Conservation (phyloP, 2,113 vertebrate genomes). For the Mus pahari region DNA sequence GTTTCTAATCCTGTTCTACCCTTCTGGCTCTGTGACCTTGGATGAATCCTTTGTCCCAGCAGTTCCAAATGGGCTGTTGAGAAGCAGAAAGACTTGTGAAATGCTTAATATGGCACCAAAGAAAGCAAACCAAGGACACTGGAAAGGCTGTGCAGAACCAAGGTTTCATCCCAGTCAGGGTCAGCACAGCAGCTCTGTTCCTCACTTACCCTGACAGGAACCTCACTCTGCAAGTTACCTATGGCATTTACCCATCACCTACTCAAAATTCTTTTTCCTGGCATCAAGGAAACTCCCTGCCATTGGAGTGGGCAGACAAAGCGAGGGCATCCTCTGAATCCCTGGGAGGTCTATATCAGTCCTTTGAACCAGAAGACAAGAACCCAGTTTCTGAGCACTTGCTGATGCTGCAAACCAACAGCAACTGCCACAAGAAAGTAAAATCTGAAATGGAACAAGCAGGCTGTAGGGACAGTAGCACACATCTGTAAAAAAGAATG, state of each 20-base stretch:
- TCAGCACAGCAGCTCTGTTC: background rate
- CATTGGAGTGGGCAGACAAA: rapidly evolving
- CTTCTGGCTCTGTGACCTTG: background rate
- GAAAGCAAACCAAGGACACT: background rate
- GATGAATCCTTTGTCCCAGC: background rate
- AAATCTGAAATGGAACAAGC: background rate
- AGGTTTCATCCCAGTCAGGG: background rate
- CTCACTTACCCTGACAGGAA: background rate
- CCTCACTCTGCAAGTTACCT: background rate
- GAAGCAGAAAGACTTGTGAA: background rate
- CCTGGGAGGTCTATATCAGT: background rate
- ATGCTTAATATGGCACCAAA: rapidly evolving
- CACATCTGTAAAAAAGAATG: background rate
- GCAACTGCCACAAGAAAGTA: background rate
- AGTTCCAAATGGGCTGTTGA: background rate
- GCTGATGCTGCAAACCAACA: rapidly evolving
- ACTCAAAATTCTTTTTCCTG: background rate
- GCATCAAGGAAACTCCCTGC: background rate
- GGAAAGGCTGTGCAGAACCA: rapidly evolving
- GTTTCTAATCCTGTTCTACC: background rate
- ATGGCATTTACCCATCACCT: background rate
- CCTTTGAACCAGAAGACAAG: background rate
- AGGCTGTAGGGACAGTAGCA: no score
- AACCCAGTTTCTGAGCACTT: rapidly evolving
- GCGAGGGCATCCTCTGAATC: background rate